phyloP scores from a whole-genome alignment of 2,888 invertebrate species.

The Lydus trimaculatus region DNA sequence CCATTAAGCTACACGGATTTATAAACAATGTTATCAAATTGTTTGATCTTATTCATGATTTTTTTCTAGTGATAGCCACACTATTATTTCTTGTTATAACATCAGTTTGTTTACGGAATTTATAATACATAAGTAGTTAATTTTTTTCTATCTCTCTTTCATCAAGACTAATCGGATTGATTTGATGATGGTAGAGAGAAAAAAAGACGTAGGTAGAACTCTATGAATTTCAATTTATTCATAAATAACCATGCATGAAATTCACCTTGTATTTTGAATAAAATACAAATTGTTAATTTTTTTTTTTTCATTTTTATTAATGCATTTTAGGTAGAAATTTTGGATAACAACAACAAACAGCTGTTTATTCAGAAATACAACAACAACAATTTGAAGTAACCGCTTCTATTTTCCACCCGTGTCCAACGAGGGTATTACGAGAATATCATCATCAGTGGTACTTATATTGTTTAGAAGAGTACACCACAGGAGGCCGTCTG shows the following conservation, averaged over 20 bases:
- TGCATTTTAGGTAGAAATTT: neutral
- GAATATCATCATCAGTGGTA: slow-evolving; percentile 21
- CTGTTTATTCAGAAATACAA: neutral
- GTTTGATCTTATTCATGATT: neutral
- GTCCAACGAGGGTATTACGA: slow-evolving; percentile 1
- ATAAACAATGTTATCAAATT: neutral
- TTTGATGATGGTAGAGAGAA: neutral
- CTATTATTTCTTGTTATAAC: neutral
- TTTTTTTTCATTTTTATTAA: neutral
- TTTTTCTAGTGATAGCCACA: neutral
- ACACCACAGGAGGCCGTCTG: slow-evolving; percentile 24
- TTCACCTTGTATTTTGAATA: too few relatives aligned
- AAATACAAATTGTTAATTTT: too few relatives aligned
- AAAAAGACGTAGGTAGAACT: neutral
- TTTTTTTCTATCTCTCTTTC: neutral
- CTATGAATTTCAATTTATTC: neutral
- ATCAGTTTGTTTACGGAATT: neutral
- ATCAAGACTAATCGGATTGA: slow-evolving; percentile 4
- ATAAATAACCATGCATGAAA: neutral
- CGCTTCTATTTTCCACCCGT: neutral
- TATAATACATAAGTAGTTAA: neutral
- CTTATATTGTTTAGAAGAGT: slow-evolving; percentile 27
- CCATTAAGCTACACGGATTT: neutral
- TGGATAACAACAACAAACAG: neutral
- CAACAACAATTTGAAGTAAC: neutral